Conservation (phyloP, 2,113 vertebrate species). For the Istiophorus platypterus region DNA sequence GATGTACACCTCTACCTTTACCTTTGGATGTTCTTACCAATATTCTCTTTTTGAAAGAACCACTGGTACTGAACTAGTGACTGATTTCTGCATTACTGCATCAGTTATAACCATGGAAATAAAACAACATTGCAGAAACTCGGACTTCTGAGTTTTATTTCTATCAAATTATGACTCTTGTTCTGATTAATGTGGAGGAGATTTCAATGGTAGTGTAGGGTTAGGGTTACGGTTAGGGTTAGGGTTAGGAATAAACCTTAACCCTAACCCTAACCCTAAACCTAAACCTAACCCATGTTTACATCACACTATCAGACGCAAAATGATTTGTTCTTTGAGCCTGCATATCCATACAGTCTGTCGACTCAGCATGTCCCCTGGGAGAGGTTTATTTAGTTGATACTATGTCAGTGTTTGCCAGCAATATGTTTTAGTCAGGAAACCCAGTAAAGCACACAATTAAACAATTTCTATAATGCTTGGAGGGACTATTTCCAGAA, state of each 20-base stretch:
- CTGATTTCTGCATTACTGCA: not conserved
- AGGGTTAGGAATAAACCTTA: no score
- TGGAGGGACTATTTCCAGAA: slow-evolving; percentile 25
- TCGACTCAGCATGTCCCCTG: not conserved
- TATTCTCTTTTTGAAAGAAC: not conserved
- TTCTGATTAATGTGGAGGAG: not conserved
- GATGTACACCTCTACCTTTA: not conserved
- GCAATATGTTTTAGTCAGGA: slow-evolving; percentile 17
- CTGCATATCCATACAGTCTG: not conserved
- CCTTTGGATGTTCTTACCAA: not conserved
- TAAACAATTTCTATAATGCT: slow-evolving; percentile 27
- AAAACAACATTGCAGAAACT: not conserved
- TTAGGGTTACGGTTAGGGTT: no score
- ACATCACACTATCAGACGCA: not conserved
- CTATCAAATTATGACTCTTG: not conserved
- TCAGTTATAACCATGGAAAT: not conserved
- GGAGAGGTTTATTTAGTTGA: slow-evolving; percentile 15
- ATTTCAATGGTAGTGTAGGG: no score
- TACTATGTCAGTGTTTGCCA: slow-evolving; percentile 2
- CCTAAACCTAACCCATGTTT: no score
- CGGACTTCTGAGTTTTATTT: not conserved
- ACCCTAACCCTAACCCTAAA: no score
- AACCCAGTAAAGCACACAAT: slow-evolving; percentile 17
- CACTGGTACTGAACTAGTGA: not conserved
- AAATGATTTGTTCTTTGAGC: not conserved